A percentile compares a stretch with the other conserved stretches of the same genome.
Conservation (phyloP, 2,113 vertebrate genomes). For the Dasyurus viverrinus region DNA sequence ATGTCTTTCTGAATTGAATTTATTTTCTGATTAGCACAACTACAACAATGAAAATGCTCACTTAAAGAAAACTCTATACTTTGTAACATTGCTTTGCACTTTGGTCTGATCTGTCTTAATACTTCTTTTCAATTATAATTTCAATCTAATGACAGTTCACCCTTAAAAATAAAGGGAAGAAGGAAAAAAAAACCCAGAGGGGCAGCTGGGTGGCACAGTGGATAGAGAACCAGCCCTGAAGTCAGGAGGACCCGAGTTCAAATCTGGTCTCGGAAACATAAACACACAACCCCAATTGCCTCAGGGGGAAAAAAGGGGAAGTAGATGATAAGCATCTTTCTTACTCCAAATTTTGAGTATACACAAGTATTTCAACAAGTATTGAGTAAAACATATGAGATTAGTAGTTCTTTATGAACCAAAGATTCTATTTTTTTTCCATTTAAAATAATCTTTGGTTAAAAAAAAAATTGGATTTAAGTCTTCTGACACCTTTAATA, state of each 20-base stretch:
- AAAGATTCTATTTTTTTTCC: not conserved
- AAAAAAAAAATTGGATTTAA: not conserved
- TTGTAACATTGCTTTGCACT: constrained; percentile 16
- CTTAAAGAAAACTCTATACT: not conserved
- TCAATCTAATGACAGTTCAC: not conserved
- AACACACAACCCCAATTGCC: too few relatives aligned
- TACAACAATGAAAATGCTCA: not conserved
- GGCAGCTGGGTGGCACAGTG: too few relatives aligned
- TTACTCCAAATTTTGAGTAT: constrained; percentile 7
- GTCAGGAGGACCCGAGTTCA: too few relatives aligned
- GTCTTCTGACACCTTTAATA: not conserved
- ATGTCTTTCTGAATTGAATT: not conserved
- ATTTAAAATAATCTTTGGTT: not conserved
- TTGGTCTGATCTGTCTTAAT: not conserved
- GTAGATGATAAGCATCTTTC: not conserved
- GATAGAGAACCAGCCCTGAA: too few relatives aligned
- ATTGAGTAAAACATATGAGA: not conserved
- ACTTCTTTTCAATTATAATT: not conserved
- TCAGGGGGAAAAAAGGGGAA: not conserved
- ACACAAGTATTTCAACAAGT: not conserved
- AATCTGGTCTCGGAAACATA: too few relatives aligned
- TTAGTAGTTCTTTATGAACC: not conserved
- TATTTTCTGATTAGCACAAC: constrained; percentile 21
- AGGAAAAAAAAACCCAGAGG: too few relatives aligned
- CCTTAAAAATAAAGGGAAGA: constrained; percentile 22